Evolutionary conservation across 2,797 vertebrate species (phyloP), one percentile per base, ranked within the genome.

Genomic region (Gouania willdenowi): DNA sequence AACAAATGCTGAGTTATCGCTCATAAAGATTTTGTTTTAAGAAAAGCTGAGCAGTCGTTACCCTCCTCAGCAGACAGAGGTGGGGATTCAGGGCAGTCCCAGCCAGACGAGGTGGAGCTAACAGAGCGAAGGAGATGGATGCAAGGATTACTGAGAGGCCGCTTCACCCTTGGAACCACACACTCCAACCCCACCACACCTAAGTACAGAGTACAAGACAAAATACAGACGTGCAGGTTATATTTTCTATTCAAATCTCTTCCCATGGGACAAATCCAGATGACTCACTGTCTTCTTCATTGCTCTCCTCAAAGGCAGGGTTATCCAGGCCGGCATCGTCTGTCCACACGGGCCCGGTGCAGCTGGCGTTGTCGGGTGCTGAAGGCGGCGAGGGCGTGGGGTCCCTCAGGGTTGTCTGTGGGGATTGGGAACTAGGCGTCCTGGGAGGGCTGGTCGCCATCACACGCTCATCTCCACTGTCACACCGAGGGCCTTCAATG

Each of bases 261-360:
- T 23, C 3, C 14, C 8, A 2, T 5, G 1, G 14, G 20, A 21
- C 15, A 11, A 32, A 3, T 21, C 16, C n/a, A n/a, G n/a, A n/a
- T n/a, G n/a, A 92, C 94, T 76, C 87, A 99, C 96, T 89, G 57
- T 98, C 94, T 49, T 93, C 86, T 52, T 88, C 87, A 0, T 86
- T 83, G 82, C 60, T 94, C 84, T 97, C 95, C 68, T 99, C 96
- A 13, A 97, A 98, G 66, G 93, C 91, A 0, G 91, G 93, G 82
- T 96, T 98, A 83, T 99, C 94, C 1, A 94, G 85, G 53, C 93
- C 70, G 0, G 91, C 86, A 6, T 96, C 93, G 0, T 95, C 92
- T 0, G 87, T 87, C 93, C 93, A 95, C 0, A 66, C 4, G 0
- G 92, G 85, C 19, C 85, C 84, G 4, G 86, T 62, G 0, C 83